These are phyloP conservation scores for Acanthaster planci DNA, from an alignment of 35 echinoderm and acorn worm species.

Conservation along the genomic window DNA sequence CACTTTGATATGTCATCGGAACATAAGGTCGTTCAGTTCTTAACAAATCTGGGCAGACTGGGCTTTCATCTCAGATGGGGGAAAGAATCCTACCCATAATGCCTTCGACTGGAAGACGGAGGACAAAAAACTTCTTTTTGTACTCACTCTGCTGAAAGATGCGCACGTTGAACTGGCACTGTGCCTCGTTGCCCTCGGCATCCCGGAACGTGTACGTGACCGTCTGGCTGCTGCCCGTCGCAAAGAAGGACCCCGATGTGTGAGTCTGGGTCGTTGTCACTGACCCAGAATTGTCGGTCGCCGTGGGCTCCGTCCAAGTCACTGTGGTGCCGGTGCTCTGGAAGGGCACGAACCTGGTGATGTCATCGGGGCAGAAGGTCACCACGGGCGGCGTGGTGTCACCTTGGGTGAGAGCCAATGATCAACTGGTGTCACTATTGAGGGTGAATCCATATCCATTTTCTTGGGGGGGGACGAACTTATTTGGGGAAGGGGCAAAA, in stretches of 20 bases:
- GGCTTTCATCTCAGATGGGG: not conserved
- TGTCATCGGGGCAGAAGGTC: constrained; percentile 11
- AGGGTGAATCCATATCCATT: too few species aligned
- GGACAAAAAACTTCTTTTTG: not conserved
- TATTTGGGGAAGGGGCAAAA: too few species aligned
- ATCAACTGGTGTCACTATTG: too few species aligned
- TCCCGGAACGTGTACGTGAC: constrained; percentile 70
- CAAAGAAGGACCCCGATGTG: constrained; percentile 51
- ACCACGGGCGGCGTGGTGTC: constrained; percentile 16
- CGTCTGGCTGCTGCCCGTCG: constrained; percentile 29
- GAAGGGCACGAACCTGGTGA: constrained; percentile 8
- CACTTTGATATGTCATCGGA: too few species aligned
- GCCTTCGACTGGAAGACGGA: not conserved
- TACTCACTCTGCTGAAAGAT: constrained; percentile 19
- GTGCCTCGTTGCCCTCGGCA: constrained; percentile 39
- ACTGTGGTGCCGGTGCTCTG: not conserved
- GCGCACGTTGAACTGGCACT: constrained; percentile 55
- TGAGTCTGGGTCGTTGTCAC: constrained; percentile 29
- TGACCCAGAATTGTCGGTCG: constrained; percentile 66
- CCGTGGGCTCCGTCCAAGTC: constrained; percentile 66
- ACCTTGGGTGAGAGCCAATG: not conserved
- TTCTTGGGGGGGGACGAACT: too few species aligned
- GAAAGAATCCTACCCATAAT: not conserved
- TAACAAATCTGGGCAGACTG: too few species aligned
- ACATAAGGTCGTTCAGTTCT: too few species aligned